Percentiles rank a stretch among this genome's conserved stretches.
phyloP scores from a whole-genome alignment of 2,888 invertebrate genomes.

The Apotomis turbidana region DNA sequence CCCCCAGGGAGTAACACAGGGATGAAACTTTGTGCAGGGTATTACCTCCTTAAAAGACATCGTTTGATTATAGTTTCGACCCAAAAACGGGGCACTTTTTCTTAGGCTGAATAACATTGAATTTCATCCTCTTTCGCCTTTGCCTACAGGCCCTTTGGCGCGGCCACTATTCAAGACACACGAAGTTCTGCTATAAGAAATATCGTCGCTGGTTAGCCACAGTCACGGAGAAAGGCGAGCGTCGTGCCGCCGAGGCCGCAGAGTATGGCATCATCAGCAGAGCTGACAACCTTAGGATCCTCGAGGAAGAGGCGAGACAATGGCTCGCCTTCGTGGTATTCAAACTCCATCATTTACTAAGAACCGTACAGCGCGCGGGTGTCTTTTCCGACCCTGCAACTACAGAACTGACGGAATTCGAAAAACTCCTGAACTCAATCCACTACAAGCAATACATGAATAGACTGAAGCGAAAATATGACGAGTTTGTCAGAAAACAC shows the following conservation, averaged over 20 bases:
- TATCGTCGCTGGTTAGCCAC: constrained; percentile 72
- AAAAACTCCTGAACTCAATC: constrained; percentile 73
- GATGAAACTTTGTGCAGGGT: too few species aligned
- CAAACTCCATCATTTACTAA: constrained; percentile 74
- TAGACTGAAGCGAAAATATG: constrained; percentile 70
- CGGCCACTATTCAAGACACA: constrained; percentile 71
- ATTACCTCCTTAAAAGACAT: too few species aligned
- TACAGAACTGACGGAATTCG: constrained; percentile 70
- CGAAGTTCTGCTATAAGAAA: constrained; percentile 70
- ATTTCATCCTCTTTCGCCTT: too few species aligned
- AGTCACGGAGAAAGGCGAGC: constrained; percentile 70
- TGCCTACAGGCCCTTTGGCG: constrained; percentile 70
- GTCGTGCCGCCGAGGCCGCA: constrained; percentile 70
- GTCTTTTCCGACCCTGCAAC: constrained; percentile 69
- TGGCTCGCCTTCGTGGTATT: constrained; percentile 78
- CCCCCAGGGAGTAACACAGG: too few species aligned
- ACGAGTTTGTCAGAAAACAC: constrained; percentile 75
- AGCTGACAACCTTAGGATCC: constrained; percentile 69
- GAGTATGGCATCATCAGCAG: constrained; percentile 72
- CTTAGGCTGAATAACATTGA: too few species aligned
- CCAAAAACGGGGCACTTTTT: too few species aligned
- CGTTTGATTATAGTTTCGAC: too few species aligned
- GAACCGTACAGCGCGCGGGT: constrained; percentile 70
- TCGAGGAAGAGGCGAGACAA: constrained; percentile 75
- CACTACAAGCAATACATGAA: constrained; percentile 75